These are phyloP conservation scores for Cryptophagus acutangulus DNA, from an alignment of 2,888 invertebrate species.

Conservation along the genomic window DNA sequence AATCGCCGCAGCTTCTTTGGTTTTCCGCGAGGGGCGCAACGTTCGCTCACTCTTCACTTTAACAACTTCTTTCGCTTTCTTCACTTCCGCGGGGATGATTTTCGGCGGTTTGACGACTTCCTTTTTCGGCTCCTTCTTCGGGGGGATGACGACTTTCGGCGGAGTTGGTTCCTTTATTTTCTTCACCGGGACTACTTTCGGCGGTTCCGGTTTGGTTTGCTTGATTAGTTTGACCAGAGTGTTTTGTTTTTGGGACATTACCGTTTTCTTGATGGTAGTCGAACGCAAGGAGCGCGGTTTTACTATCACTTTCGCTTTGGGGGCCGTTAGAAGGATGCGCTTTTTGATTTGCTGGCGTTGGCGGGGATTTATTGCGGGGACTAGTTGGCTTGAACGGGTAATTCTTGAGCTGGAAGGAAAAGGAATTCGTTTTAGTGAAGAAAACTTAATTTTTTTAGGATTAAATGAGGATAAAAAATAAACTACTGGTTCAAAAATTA, in stretches of 20 bases:
- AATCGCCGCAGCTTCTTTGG: slow-evolving; percentile 69
- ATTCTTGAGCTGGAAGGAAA: slow-evolving; percentile 29
- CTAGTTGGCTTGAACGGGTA: slow-evolving; percentile 33
- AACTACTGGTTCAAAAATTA: too few relatives aligned
- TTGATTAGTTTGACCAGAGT: slow-evolving; percentile 12
- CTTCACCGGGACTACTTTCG: slow-evolving; percentile 12
- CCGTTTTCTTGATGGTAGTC: slow-evolving; percentile 33
- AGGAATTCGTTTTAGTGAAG: neutral
- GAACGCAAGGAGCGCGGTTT: slow-evolving; percentile 33
- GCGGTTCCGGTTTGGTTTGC: slow-evolving; percentile 1
- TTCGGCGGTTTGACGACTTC: slow-evolving; percentile 27
- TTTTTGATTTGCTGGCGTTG: slow-evolving; percentile 34
- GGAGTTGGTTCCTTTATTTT: slow-evolving; percentile 11
- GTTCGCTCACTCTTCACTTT: slow-evolving; percentile 20
- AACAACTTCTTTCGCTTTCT: slow-evolving; percentile 32
- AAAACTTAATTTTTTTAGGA: too few relatives aligned
- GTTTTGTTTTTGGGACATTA: slow-evolving; percentile 24
- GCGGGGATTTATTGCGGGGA: slow-evolving; percentile 18
- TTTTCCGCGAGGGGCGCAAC: slow-evolving; percentile 59
- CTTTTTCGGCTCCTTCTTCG: slow-evolving; percentile 18
- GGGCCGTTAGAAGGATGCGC: slow-evolving; percentile 29
- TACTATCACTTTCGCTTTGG: slow-evolving; percentile 28
- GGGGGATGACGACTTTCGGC: slow-evolving; percentile 10
- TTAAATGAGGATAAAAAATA: too few relatives aligned
- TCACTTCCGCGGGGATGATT: slow-evolving; percentile 41